phyloP scores from a whole-genome alignment of 2,797 vertebrate genomes.

The Delichon dasypus region DNA sequence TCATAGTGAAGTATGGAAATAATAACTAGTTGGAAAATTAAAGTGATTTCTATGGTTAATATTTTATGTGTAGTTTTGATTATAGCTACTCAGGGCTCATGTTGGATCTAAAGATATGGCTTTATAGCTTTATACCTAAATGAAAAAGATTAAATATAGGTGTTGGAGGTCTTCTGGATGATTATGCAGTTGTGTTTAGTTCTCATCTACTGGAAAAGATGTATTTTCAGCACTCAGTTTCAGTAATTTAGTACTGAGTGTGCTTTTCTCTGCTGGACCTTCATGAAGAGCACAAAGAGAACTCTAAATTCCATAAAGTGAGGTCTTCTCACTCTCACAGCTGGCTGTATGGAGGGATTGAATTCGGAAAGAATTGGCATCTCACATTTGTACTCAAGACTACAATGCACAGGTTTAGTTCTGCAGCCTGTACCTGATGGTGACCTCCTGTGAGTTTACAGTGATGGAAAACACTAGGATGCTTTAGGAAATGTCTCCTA shows the following conservation, averaged over 20 bases:
- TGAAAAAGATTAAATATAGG: not conserved
- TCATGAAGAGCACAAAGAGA: not conserved
- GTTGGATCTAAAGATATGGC: not conserved
- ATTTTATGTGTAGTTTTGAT: not conserved
- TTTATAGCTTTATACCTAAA: not conserved
- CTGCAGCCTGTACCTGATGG: not conserved
- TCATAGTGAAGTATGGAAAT: not conserved
- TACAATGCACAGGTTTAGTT: not conserved
- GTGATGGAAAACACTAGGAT: not conserved
- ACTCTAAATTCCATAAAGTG: not conserved
- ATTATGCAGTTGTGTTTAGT: not conserved
- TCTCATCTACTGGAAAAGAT: not conserved
- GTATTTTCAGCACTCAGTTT: rapidly evolving
- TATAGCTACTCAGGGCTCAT: not conserved
- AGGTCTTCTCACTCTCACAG: not conserved
- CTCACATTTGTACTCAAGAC: not conserved
- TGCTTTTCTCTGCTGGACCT: not conserved
- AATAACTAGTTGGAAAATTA: not conserved
- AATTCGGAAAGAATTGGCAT: not conserved
- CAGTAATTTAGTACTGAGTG: not conserved
- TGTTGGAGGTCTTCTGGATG: not conserved
- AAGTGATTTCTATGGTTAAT: not conserved
- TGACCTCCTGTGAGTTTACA: not conserved
- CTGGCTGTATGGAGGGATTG: not conserved
- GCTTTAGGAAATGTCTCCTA: not conserved